phyloP scores from a whole-genome alignment of 2,888 invertebrate genomes.

The Portevinia maculata region DNA sequence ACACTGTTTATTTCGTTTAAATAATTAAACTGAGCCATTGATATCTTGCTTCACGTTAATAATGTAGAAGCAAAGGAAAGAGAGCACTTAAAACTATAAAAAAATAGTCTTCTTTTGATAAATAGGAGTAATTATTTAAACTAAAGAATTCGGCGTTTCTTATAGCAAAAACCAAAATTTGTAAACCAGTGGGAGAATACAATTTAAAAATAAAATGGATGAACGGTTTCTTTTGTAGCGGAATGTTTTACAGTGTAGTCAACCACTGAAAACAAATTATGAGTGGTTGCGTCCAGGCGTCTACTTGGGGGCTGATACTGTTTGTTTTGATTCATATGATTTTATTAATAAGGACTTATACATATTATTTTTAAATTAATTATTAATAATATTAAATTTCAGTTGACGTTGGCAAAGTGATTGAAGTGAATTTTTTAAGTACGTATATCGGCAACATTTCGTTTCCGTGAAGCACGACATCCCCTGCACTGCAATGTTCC shows the following conservation, averaged over 20 bases:
- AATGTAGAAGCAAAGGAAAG: background rate
- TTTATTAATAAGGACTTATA: no score
- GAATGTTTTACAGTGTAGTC: conserved; percentile 17
- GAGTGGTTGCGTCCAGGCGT: conserved; percentile 13
- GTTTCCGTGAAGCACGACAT: no score
- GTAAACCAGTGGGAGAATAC: background rate
- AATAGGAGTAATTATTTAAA: background rate
- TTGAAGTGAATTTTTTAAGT: no score
- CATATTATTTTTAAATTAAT: no score
- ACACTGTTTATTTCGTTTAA: conserved; percentile 91
- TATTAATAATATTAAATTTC: no score
- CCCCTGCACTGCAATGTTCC: no score
- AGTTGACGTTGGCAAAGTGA: no score
- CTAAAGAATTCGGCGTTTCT: conserved; percentile 6
- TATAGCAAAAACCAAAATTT: background rate
- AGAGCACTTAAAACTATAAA: no score
- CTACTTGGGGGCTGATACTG: no score
- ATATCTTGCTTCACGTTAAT: background rate
- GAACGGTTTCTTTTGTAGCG: conserved; percentile 55
- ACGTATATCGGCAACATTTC: no score
- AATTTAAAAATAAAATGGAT: background rate
- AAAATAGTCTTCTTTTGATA: background rate
- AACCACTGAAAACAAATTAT: background rate
- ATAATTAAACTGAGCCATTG: conserved; percentile 91
- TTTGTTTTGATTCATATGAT: no score